Base-by-base conservation (phyloP, 2,113 vertebrate species). In the Podocnemis expansa region DNA sequence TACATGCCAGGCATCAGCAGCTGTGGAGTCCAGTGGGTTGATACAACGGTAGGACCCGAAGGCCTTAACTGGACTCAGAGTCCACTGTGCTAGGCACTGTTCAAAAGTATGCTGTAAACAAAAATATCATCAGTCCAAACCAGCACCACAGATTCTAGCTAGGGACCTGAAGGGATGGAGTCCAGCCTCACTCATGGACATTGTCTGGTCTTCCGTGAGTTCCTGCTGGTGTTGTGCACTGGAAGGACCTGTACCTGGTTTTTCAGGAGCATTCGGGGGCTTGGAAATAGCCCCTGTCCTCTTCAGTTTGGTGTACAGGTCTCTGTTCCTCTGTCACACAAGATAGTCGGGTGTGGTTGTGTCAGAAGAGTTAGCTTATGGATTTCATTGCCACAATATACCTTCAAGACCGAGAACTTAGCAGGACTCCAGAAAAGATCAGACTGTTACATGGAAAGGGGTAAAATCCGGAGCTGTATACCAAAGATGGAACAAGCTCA, bases 221-320 rank as follows among this genome's bases (percentile, higher is more conserved):
- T 89, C 60, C n/a, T 86, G 49, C 1, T 22, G 41, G 63, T 49
- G 49, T 14, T 0, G 0, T 16, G 73, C 10, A 22, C 56, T 31
- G 38, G 3, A 0, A 0, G 56, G 76, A 21, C 76, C 25, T 75
- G 78, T 79, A 79, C 73, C 12, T 6, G 0, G 0, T 63, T n/a
- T 6, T 60, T 58, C 38, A 6, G 7, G 75, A 4, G 0, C 54
- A 45, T 12, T 31, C 67, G 3, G 43, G 58, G 86, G 70, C 41
- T 10, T 60, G 27, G 25, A 14, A 29, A 1, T 34, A 47, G 80
- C 45, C 51, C 87, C 38, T 0, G 1, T 25, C 82, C 89, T n/a
- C 4, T 9, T 49, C 73, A 52, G 0, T 17, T 86, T 41, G 7
- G 1, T 76, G 60, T n/a, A 55, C 51, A 10, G 0, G 0, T 49